Evolutionary conservation across 2,113 vertebrate genomes (phyloP).

Genomic region (Panthera uncia): DNA sequence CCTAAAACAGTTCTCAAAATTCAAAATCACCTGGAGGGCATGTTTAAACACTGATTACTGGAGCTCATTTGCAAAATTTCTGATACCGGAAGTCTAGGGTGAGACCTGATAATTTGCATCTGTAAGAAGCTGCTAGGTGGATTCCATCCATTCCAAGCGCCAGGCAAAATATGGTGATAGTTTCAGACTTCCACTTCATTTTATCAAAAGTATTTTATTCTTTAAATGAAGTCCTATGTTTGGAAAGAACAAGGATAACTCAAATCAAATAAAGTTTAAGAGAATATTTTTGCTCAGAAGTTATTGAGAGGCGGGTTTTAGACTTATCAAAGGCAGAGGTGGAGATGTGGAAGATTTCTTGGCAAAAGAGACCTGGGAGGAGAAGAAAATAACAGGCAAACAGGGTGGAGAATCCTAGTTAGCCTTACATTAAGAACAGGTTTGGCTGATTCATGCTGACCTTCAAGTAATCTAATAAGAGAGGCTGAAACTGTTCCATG

Average conservation of each 20-base stretch:
- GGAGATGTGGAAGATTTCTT: conserved; percentile 43
- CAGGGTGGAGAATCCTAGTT: conserved; percentile 59
- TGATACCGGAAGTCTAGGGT: not conserved
- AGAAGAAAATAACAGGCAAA: conserved; percentile 59
- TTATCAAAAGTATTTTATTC: not conserved
- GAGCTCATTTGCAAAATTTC: not conserved
- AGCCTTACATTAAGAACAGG: conserved; percentile 65
- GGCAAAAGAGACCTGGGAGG: conserved; percentile 59
- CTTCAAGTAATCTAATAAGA: conserved; percentile 77
- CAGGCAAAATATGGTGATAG: not conserved
- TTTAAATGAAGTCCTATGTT: not conserved
- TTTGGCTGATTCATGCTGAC: conserved; percentile 74
- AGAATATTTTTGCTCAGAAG: conserved; percentile 50
- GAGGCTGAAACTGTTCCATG: conserved; percentile 77
- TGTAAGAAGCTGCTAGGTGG: not conserved
- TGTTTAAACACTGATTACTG: not conserved
- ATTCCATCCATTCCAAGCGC: not conserved
- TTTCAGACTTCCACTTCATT: not conserved
- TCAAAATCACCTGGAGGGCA: not conserved
- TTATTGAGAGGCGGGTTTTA: conserved; percentile 18
- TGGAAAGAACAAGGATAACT: not conserved
- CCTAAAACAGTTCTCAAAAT: not conserved
- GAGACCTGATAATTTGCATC: not conserved
- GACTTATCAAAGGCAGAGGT: not conserved
- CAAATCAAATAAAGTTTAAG: conserved; percentile 46